These are phyloP conservation scores for Halcyon smyrnensis DNA, from an alignment of 2,797 vertebrate genomes.

Conservation along the genomic window DNA sequence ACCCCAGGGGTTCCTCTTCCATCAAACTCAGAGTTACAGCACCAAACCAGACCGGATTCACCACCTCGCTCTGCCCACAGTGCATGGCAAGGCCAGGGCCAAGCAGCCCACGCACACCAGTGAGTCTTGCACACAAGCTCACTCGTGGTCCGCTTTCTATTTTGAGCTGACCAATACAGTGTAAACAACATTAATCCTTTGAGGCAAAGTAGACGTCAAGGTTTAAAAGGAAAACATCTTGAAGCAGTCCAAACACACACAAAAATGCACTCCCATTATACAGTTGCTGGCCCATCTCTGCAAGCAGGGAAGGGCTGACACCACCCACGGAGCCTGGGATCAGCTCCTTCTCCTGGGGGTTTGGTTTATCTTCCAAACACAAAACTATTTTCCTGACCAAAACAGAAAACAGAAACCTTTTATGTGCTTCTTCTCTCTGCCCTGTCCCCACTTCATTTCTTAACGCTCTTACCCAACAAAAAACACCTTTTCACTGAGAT, in stretches of 20 bases:
- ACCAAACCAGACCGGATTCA: not conserved
- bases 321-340: conserved; percentile 9
- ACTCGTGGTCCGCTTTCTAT: not conserved
- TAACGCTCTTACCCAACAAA: not conserved
- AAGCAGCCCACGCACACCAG: not conserved
- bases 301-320: not conserved
- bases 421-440: not conserved
- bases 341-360: not conserved
- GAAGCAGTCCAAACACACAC: not conserved
- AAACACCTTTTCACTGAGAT: not conserved
- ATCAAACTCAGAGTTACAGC: not conserved
- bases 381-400: not conserved
- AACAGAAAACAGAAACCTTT: conserved; percentile 2
- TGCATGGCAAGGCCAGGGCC: not conserved
- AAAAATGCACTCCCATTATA: not conserved
- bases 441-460: not conserved
- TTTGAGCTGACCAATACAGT: not conserved
- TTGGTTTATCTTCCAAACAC: not conserved
- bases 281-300: not conserved
- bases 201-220: not conserved
- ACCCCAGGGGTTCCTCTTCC: not conserved
- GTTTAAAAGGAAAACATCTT: not conserved
- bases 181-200: not conserved
- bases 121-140: not conserved
- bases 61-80: fast-evolving